Evolutionary conservation across 2,888 invertebrate species (phyloP), one percentile per base, ranked within the genome.

Genomic region (Imbricaverruca yamaguchii): DNA sequence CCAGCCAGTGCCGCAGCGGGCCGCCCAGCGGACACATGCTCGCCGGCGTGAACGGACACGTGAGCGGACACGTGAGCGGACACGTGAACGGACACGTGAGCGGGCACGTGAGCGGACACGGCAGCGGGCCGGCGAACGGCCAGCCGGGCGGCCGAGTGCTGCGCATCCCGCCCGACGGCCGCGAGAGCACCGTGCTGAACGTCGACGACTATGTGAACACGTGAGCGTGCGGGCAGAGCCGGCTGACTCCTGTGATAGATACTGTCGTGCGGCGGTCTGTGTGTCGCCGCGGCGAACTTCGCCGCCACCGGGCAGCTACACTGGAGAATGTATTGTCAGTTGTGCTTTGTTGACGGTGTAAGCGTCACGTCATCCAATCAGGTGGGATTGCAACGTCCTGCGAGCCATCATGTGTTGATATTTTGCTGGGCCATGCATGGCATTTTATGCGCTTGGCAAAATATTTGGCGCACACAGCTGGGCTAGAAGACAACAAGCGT

Each of bases 161-260:
- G 9, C 74, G 82, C 15, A 80, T 82, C 53, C 82, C 82, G n/a
- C 82, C 82, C 23, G 82, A 82, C 61, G 82, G 82, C 3, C 80
- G 80, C 2, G 82, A 82, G 74, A 81, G 81, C n/a, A 81, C 81
- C 3, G 53, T 80, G 18, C 80, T 82, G 21, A 23, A 55, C 21
- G 9, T 74, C 7, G 74, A 74, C 21, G 23, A 74, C 53, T 55
- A 74, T 55, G 74, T 74, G 21, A 74, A 55, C 69, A 15, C 69
- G 69, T 69, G 39, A 69, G 39, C 12, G 23, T 23, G 25, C 25
- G 21, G 15, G n/a, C 63, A 15, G 61, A 18, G 61, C 18, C 39
- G 39, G 15, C 23, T 1, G 69, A 23, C 39, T 69, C 39, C 69
- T 69, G 69, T 69, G 69, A 69, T 69, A 69, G 69, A 69, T 69